Conservation (phyloP, 35 echinoderm and acorn worm species). For the Chiridota heheva region DNA sequence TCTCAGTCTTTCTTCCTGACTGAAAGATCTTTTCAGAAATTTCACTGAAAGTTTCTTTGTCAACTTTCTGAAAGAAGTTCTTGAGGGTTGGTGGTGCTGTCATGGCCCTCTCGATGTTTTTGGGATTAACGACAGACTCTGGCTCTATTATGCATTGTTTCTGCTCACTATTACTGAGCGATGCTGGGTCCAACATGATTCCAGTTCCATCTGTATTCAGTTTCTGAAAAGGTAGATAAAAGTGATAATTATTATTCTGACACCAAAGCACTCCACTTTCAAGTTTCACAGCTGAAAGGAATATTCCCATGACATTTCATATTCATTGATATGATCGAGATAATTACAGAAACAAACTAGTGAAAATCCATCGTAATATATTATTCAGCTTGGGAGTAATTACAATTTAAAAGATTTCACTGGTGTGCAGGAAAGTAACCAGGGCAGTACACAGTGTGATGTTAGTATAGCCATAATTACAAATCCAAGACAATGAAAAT, state of each 20-base stretch:
- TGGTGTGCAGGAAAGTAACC: too few species aligned
- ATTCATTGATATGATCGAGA: background rate
- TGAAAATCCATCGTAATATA: background rate
- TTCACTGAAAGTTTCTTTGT: background rate
- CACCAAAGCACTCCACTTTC: background rate
- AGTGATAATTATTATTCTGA: background rate
- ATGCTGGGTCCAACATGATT: background rate
- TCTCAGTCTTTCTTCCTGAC: constrained; percentile 5
- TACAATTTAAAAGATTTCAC: too few species aligned
- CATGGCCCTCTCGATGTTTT: constrained; percentile 82
- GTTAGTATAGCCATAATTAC: too few species aligned
- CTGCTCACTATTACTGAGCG: background rate
- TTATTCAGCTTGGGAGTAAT: too few species aligned
- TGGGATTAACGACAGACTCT: constrained; percentile 58
- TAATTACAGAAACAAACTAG: background rate
- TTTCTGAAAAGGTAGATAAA: constrained; percentile 25
- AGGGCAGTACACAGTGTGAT: too few species aligned
- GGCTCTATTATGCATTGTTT: constrained; percentile 52
- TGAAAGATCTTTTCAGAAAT: background rate
- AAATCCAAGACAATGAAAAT: too few species aligned
- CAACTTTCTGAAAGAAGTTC: constrained; percentile 77
- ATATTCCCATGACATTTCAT: background rate
- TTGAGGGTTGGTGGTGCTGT: constrained; percentile 67
- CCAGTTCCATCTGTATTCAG: constrained; percentile 14
- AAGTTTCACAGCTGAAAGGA: background rate